Conservation (phyloP, 2,797 vertebrate species). For the Cygnus olor region DNA sequence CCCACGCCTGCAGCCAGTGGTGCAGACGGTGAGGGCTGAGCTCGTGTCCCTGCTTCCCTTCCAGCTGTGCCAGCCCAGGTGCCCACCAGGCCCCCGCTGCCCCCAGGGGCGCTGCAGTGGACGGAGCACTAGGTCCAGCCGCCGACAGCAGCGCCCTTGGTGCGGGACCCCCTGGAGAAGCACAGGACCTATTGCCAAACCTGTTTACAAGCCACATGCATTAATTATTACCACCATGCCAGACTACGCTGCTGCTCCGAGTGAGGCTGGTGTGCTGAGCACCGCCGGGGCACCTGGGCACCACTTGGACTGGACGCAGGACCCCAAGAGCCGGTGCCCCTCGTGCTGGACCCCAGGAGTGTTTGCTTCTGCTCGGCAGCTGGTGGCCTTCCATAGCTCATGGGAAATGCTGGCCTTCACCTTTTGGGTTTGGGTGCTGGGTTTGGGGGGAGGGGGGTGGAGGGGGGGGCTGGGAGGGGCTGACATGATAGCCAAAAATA, state of each 20-base stretch:
- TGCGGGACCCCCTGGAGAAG: not conserved
- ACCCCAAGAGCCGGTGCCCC: too few relatives aligned
- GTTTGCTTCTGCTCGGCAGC: not conserved
- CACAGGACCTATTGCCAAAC: not conserved
- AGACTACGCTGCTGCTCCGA: not conserved
- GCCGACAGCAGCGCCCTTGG: not conserved
- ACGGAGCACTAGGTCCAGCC: not conserved
- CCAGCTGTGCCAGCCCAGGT: not conserved
- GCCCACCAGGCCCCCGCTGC: not conserved
- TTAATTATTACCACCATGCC: rapidly evolving
- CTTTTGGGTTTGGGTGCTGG: not conserved
- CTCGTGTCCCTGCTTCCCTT: not conserved
- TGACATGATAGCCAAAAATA: not conserved
- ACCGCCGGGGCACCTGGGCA: not conserved
- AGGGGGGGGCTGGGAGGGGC: not conserved
- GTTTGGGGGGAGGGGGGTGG: not conserved
- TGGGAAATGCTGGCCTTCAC: not conserved
- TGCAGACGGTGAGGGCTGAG: rapidly evolving
- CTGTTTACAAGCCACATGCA: not conserved
- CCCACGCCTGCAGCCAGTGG: not conserved
- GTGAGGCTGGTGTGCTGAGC: not conserved
- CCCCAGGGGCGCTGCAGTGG: not conserved
- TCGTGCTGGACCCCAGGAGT: not conserved
- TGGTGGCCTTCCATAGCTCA: not conserved
- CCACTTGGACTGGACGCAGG: not conserved